A percentile compares a stretch with the other conserved stretches of the same genome.
Evolutionary conservation across 2,888 invertebrate species (phyloP).

Genomic region (Athalia cordata): DNA sequence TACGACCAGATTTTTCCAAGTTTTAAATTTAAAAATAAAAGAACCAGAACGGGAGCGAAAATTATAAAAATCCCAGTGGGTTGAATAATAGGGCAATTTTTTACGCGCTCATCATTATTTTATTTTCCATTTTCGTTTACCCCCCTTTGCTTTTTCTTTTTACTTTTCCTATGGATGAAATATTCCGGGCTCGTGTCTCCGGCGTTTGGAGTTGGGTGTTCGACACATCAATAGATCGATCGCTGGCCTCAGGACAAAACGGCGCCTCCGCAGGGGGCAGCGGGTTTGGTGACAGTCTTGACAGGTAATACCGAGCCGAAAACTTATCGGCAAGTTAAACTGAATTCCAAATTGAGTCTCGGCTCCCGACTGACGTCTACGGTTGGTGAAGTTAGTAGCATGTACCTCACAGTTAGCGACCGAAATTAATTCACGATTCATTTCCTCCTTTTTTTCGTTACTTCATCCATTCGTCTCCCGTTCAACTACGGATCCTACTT

Average conservation of each 20-base stretch:
- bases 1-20: too few species aligned
- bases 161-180: background rate
- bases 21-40: too few species aligned
- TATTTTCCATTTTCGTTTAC: too few species aligned
- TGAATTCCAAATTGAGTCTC: conserved; percentile 62
- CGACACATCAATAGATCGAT: conserved; percentile 13
- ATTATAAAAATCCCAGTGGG: too few species aligned
- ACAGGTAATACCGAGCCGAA: conserved; percentile 61
- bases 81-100: too few species aligned
- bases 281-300: conserved; percentile 55
- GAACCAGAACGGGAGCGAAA: too few species aligned
- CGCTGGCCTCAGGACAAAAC: conserved; percentile 13
- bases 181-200: background rate
- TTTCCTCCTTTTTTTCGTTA: too few species aligned
- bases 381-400: background rate
- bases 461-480: too few species aligned
- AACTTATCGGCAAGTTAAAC: conserved; percentile 60
- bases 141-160: background rate
- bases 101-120: too few species aligned
- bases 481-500: too few species aligned
- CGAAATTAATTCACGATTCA: too few species aligned
- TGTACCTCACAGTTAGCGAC: too few species aligned
- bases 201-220: background rate
- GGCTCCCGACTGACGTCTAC: background rate
- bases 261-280: conserved; percentile 50